Percentiles rank a stretch among this genome's conserved stretches.
Conservation (phyloP, 2,797 vertebrate genomes). For the Squalus acanthias region DNA sequence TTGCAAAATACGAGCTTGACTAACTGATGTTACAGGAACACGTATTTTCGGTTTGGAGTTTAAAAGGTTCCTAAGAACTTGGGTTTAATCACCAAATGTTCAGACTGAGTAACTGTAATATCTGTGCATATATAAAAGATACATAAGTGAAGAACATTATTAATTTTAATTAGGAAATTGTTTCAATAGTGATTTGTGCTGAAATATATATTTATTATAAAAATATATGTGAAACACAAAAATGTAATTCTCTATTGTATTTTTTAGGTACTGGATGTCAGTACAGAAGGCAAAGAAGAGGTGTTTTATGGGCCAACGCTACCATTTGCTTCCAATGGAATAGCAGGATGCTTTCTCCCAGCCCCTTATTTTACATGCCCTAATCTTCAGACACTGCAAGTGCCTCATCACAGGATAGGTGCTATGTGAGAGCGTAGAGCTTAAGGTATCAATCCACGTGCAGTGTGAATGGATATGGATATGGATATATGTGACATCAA, state of each 20-base stretch:
- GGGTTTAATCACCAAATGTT: not conserved
- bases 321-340: conserved; percentile 91
- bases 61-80: not conserved
- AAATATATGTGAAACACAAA: not conserved
- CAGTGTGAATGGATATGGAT: not conserved
- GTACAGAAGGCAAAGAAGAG: conserved; percentile 87
- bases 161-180: not conserved
- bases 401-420: conserved; percentile 91
- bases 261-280: conserved; percentile 83
- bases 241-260: conserved; percentile 10
- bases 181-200: not conserved
- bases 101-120: not conserved
- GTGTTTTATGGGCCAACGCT: conserved; percentile 93
- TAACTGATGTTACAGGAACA: not conserved
- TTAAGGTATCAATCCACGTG: not conserved
- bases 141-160: not conserved
- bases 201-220: not conserved
- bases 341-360: conserved; percentile 87
- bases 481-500: not conserved
- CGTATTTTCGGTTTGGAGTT: not conserved
- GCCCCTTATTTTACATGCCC: conserved; percentile 89
- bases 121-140: not conserved
- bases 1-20: not conserved
- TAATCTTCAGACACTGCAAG: conserved; percentile 88
- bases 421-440: conserved; percentile 56